phyloP scores from a whole-genome alignment of 2,113 vertebrate genomes.

The Uria lomvia region DNA sequence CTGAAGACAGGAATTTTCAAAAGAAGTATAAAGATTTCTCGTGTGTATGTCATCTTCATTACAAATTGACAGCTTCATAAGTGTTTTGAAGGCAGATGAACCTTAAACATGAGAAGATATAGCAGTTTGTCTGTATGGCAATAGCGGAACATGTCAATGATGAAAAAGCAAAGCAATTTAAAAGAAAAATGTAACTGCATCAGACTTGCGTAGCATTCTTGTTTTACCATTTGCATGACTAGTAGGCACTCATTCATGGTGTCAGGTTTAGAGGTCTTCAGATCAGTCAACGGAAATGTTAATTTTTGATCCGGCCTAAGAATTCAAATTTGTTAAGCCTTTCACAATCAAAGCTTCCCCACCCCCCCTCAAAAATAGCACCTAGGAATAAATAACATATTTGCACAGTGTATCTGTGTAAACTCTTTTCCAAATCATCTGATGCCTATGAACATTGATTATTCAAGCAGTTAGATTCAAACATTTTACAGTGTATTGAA shows the following conservation, averaged over 20 bases:
- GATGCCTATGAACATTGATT: slow-evolving; percentile 2
- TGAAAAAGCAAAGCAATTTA: neutral
- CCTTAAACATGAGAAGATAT: neutral
- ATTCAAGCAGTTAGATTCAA: slow-evolving; percentile 19
- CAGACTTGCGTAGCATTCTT: neutral
- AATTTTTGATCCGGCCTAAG: neutral
- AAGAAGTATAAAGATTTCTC: neutral
- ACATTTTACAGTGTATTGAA: slow-evolving; percentile 1
- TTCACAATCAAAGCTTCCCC: neutral
- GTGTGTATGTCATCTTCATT: neutral
- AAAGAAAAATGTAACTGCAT: neutral
- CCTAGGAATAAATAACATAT: neutral
- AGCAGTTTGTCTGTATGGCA: neutral
- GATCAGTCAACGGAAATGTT: neutral
- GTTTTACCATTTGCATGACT: neutral
- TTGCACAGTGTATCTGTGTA: neutral
- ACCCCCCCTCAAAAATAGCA: neutral
- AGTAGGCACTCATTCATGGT: neutral
- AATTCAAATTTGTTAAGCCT: neutral
- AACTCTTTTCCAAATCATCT: neutral
- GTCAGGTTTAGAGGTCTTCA: neutral
- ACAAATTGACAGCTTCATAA: neutral
- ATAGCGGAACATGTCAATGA: neutral
- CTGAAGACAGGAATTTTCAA: slow-evolving; percentile 37
- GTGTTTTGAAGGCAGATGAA: slow-evolving; percentile 27